Conservation (phyloP, 2,797 vertebrate species). For the Takifugu ocellatus region DNA sequence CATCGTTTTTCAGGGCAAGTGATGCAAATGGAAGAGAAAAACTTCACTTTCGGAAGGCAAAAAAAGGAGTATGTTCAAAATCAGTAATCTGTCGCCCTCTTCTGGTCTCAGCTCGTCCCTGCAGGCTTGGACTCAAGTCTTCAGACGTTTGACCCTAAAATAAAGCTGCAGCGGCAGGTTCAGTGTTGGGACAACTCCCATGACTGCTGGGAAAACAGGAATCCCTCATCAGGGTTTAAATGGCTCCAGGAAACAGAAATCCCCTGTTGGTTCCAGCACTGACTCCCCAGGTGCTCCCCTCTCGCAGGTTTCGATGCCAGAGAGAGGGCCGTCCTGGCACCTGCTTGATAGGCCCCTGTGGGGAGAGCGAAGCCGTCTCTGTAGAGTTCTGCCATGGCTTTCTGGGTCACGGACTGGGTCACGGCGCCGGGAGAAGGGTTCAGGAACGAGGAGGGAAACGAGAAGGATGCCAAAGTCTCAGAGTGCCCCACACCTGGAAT, state of each 20-base stretch:
- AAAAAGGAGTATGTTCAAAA: background rate
- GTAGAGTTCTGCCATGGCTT: slow-evolving; percentile 20
- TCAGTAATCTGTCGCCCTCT: slow-evolving; percentile 67
- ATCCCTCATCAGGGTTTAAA: slow-evolving; percentile 45
- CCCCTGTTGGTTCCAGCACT: slow-evolving; percentile 47
- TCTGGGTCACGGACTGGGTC: slow-evolving; percentile 20
- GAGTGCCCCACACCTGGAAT: slow-evolving; percentile 31
- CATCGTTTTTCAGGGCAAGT: background rate
- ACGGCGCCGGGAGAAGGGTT: slow-evolving; percentile 14
- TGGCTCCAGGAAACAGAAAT: slow-evolving; percentile 35
- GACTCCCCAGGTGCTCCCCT: slow-evolving; percentile 15
- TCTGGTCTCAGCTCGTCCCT: slow-evolving; percentile 31
- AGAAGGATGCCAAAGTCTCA: slow-evolving; percentile 18
- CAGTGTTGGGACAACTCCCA: slow-evolving; percentile 35
- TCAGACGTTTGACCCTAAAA: background rate
- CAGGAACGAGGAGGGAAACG: slow-evolving; percentile 19
- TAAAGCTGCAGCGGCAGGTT: background rate
- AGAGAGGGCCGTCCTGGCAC: slow-evolving; percentile 25
- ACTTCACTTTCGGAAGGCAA: background rate
- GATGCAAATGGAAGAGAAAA: slow-evolving; percentile 1
- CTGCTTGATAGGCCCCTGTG: slow-evolving; percentile 31
- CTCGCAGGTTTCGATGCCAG: slow-evolving; percentile 23
- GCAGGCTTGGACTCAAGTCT: background rate
- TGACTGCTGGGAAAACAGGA: slow-evolving; percentile 33
- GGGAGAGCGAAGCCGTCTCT: slow-evolving; percentile 33